Base-by-base conservation (phyloP, 2,888 invertebrate genomes). In the Scrobipalpa costella region DNA sequence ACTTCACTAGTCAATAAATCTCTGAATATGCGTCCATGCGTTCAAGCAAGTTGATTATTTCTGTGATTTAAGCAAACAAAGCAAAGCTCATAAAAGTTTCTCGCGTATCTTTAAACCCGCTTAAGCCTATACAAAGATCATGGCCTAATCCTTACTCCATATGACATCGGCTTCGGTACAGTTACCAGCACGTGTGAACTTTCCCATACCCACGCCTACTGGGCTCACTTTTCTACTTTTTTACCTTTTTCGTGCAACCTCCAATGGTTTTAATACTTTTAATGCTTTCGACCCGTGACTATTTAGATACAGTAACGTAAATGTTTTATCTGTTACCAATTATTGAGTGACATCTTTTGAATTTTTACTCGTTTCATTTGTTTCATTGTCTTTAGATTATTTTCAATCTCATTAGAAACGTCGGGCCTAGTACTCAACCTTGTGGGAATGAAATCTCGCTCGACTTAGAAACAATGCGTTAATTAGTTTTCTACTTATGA, bases 181-280 rank as follows among this genome's bases (percentile, higher is more conserved):
- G 84, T 82, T 83, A 81, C 76, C 71, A 77, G 77, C 88, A 90
- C 88, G 89, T 92, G 92, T 90, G 92, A 92, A 91, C 84, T 77
- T 91, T 92, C 92, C 84, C 91, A 92, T 87, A 89, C 91, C 90
- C 91, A 91, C 90, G 90, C 80, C 80, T 73, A 73, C 71, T 74
- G 74, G 72, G 73, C 70, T 73, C 68, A 68, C 77, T 82, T 86
- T 87, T 79, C 73, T 84, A 71, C 79, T 78, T 85, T 88, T 84
- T 72, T 67, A 57, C 63, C 73, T 64, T 65, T 73, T 69, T 68
- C 71, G 73, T 74, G 70, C 73, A 75, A 72, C 77, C 79, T 78
- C 71, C 76, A 76, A 77, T 79, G n/a, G 34, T 34, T 55, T 55
- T 78, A 75, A 71, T 79, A 33, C 15, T 55, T 34, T 34, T 78